Evolutionary conservation across 2,113 vertebrate genomes (phyloP), one percentile per base, ranked within the genome.

Genomic region (Euleptes europaea): DNA sequence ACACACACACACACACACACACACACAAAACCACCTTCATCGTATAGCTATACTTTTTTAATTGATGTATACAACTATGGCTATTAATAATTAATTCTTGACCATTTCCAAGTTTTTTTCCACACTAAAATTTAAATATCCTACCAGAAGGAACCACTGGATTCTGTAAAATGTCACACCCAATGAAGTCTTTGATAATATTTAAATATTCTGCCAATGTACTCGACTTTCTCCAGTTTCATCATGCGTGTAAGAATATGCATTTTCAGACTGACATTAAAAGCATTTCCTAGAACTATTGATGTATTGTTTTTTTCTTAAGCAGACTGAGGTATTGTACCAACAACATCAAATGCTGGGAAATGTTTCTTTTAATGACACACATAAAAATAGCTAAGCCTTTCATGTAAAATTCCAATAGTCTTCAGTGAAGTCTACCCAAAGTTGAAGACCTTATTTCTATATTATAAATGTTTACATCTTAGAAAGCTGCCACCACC

Each of bases 21-120:
- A 12, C 51, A 12, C 51, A 54, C 3, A 51, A 51, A 51, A 51
- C 2, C 14, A 54, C 51, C 51, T 17, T 54, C 14, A 54, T 54
- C 17, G 14, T 54, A 54, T 17, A 54, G 51, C 51, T 47, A 49
- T 49, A 49, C 49, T 49, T 49, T 11, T 11, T 11, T 2, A 49
- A 12, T 2, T 49, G 44, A 49, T 49, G 12, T 13, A 49, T 49
- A 49, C 5, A 49, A 49, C 49, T 49, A 31, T 42, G 70, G 2
- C 2, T 86, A 0, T 0, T 6, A 0, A 0, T 15, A 1, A 28
- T 77, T 33, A 78, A 28, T 78, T 78, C 23, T 35, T 6, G 15
- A 13, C 28, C 75, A 5, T 66, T 38, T 70, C 69, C 44, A 28
- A 5, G 17, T 5, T 72, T 85, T 5, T 72, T 85, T 3, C 3